Evolutionary conservation across 2,797 vertebrate genomes (phyloP).

Genomic region (Spea hammondii): DNA sequence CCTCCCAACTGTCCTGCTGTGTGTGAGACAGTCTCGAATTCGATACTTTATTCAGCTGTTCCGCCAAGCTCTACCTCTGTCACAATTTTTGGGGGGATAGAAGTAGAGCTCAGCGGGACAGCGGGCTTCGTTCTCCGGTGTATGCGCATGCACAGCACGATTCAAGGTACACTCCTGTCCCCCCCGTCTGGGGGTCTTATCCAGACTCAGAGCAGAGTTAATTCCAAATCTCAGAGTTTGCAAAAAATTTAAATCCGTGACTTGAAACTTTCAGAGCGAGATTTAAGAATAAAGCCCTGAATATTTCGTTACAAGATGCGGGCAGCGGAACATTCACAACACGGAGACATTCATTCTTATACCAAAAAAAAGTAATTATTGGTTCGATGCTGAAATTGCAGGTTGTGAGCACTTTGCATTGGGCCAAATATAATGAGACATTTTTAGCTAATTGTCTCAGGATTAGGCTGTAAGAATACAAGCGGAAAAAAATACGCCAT

Average conservation of each 20-base stretch:
- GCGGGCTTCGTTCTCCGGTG: too few species aligned
- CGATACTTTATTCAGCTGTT: too few species aligned
- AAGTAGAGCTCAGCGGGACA: too few species aligned
- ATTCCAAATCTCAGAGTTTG: too few species aligned
- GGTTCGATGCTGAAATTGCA: not conserved
- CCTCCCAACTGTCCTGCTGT: too few species aligned
- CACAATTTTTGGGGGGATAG: too few species aligned
- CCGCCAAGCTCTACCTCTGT: too few species aligned
- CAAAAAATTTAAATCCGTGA: too few species aligned
- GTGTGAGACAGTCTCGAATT: too few species aligned
- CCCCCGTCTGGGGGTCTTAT: not conserved
- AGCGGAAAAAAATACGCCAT: not conserved
- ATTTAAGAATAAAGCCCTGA: too few species aligned
- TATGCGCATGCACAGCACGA: not conserved
- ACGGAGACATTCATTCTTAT: not conserved
- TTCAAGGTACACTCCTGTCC: not conserved
- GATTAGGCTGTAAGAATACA: not conserved
- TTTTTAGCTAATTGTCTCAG: not conserved
- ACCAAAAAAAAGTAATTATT: not conserved
- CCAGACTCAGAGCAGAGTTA: too few species aligned
- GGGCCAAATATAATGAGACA: not conserved
- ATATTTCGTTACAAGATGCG: not conserved
- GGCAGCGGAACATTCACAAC: not conserved
- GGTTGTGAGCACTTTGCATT: not conserved
- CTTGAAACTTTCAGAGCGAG: too few species aligned